Conservation (phyloP, 2,797 vertebrate species). For the Pangasius mekongensis region DNA sequence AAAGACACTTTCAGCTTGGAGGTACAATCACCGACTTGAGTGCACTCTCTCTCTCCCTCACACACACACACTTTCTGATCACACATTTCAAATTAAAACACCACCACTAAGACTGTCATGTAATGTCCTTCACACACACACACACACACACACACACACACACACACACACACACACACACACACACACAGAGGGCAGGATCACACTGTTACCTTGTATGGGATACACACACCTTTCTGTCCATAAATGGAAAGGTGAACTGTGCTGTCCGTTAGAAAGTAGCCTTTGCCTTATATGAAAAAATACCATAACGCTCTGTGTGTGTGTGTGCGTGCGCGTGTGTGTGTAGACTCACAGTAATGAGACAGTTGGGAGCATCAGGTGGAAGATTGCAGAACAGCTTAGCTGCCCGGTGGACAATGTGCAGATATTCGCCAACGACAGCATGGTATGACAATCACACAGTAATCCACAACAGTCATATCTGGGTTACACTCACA, state of each 20-base stretch:
- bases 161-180: not conserved
- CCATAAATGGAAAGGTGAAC: conserved; percentile 16
- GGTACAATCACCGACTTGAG: conserved; percentile 69
- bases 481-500: not conserved
- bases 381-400: conserved; percentile 97
- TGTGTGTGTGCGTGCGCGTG: conserved; percentile 43
- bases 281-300: conserved; percentile 43
- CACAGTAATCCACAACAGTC: not conserved
- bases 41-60: not conserved
- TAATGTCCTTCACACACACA: not conserved
- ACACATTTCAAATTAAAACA: not conserved
- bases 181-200: not conserved
- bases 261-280: conserved; percentile 14
- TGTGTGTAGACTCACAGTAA: conserved; percentile 93
- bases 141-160: not conserved
- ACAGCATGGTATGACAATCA: conserved; percentile 87
- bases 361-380: conserved; percentile 94
- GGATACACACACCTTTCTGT: conserved; percentile 4
- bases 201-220: conserved; percentile 5
- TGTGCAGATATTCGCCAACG: conserved; percentile 98
- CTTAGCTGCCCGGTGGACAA: conserved; percentile 95
- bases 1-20: conserved; percentile 97
- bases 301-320: not conserved
- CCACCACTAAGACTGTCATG: not conserved
- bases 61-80: not conserved